Evolutionary conservation across 2,797 vertebrate genomes (phyloP).

Genomic region (Tokudaia muenninki): DNA sequence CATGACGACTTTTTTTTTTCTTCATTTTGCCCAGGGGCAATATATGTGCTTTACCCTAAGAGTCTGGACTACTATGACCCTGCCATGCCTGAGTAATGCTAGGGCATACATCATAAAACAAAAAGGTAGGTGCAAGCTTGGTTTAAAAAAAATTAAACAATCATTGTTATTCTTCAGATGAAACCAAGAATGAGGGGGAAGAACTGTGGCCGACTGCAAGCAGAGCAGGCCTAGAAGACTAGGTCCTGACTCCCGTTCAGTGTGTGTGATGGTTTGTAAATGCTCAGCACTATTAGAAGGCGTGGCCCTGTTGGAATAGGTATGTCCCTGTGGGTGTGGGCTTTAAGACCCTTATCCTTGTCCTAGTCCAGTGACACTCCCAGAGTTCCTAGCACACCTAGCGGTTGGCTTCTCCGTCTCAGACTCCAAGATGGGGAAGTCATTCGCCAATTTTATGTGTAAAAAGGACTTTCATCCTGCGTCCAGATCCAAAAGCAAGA

Average conservation of each 20-base stretch:
- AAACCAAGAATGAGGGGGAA: background rate
- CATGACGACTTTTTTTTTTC: background rate
- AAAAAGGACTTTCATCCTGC: slow-evolving; percentile 99
- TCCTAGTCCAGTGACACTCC: slow-evolving; percentile 65
- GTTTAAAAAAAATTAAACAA: background rate
- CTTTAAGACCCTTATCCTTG: background rate
- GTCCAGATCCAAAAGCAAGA: slow-evolving; percentile 99
- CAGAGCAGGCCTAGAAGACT: background rate
- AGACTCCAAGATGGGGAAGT: slow-evolving; percentile 94
- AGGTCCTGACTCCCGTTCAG: background rate
- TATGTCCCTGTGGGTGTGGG: background rate
- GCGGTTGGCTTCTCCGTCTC: rapidly evolving
- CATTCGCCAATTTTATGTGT: slow-evolving; percentile 99
- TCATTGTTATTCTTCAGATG: background rate
- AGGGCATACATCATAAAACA: background rate
- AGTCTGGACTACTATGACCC: background rate
- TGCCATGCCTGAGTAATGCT: background rate
- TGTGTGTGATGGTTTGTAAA: background rate
- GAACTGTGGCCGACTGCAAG: background rate
- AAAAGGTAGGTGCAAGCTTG: background rate
- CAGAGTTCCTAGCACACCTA: rapidly evolving
- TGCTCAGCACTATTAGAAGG: background rate
- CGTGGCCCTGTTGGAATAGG: background rate
- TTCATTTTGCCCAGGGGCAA: slow-evolving; percentile 19
- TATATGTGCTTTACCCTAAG: slow-evolving; percentile 54